A percentile compares a stretch with the other conserved stretches of the same genome.
Conservation (phyloP, 2,888 invertebrate species). For the Temnothorax rugatulus region DNA sequence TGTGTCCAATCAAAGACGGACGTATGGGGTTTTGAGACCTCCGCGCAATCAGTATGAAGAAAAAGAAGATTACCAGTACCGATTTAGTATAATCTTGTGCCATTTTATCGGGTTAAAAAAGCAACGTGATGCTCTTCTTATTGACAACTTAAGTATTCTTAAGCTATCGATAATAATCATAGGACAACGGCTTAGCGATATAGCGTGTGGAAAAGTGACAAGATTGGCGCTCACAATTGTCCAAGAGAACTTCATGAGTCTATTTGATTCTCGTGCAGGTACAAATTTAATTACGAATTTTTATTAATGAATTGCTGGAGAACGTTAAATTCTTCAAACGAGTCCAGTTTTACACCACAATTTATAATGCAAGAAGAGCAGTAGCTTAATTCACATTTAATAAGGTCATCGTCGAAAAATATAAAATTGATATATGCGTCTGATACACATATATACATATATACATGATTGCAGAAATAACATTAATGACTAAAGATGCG, state of each 20-base stretch:
- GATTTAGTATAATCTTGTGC: constrained; percentile 12
- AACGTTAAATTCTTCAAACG: background rate
- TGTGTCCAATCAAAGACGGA: background rate
- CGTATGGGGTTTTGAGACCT: background rate
- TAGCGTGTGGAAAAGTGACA: background rate
- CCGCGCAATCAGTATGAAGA: constrained; percentile 2
- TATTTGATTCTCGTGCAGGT: background rate
- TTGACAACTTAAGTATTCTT: background rate
- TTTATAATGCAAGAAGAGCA: constrained; percentile 12
- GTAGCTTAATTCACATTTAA: background rate
- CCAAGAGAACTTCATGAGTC: background rate
- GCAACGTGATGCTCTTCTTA: constrained; percentile 2
- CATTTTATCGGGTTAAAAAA: constrained; percentile 13
- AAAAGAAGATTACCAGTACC: background rate
- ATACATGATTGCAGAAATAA: background rate
- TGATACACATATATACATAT: background rate
- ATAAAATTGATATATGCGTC: background rate
- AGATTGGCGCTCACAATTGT: background rate
- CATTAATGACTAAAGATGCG: background rate
- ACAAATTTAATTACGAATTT: background rate
- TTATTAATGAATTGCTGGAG: background rate
- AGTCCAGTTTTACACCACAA: background rate
- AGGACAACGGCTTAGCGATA: constrained; percentile 10
- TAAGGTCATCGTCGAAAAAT: background rate
- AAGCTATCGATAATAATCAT: constrained; percentile 32